Evolutionary conservation across 1,140 invertebrate species (phyloP).

Genomic region (Macrobrachium rosenbergii): DNA sequence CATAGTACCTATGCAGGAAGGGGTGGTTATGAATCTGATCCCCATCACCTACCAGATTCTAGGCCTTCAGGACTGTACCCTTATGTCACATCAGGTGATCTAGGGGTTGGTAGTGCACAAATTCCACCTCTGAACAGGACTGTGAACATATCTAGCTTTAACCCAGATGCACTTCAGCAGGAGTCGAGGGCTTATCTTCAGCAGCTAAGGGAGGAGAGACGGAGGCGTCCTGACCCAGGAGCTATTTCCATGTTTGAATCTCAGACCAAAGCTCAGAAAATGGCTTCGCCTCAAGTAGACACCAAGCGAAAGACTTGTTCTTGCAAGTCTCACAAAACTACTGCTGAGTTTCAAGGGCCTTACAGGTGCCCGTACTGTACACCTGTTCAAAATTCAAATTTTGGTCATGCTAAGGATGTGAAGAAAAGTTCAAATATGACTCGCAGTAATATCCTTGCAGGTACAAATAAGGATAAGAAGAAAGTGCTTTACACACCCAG

Average conservation of each 20-base stretch:
- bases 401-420: constrained; percentile 35
- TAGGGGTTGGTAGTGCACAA: not conserved
- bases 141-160: not conserved
- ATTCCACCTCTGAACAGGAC: constrained; percentile 4
- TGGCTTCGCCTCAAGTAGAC: not conserved
- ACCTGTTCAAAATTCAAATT: constrained; percentile 45
- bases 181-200: constrained; percentile 14
- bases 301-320: not conserved
- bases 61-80: no score
- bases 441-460: not conserved
- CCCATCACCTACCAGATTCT: no score
- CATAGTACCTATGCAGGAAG: no score
- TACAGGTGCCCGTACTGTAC: constrained; percentile 51
- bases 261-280: not conserved
- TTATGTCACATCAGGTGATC: not conserved
- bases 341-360: not conserved
- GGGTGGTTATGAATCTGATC: no score
- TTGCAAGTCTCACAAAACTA: not conserved
- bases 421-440: constrained; percentile 4
- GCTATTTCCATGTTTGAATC: constrained; percentile 3
- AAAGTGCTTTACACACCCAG: constrained; percentile 41
- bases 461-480: constrained; percentile 20
- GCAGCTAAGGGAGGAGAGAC: constrained; percentile 8
- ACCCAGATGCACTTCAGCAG: constrained; percentile 13
- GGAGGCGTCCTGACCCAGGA: not conserved